A percentile compares a stretch with the other conserved stretches of the same genome.
phyloP scores from a whole-genome alignment of 2,113 vertebrate genomes.

The Channa argus region DNA sequence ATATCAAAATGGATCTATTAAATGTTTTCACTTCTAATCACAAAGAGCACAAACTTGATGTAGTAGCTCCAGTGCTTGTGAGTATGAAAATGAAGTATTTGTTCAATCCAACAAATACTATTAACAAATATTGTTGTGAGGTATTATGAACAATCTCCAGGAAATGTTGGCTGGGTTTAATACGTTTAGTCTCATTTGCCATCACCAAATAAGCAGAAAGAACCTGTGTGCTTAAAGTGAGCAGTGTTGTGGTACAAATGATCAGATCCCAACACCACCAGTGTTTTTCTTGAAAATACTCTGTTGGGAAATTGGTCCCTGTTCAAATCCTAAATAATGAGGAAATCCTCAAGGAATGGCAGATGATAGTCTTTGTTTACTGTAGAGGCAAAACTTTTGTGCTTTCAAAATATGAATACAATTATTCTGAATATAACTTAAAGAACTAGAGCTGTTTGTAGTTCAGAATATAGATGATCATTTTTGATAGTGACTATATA shows the following conservation, averaged over 20 bases:
- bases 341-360: conserved; percentile 11
- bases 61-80: neutral
- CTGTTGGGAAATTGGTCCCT: conserved; percentile 11
- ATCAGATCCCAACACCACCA: neutral
- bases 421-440: no score
- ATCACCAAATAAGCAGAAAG: conserved; percentile 26
- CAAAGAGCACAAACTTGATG: neutral
- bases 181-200: conserved; percentile 9
- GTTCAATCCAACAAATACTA: neutral
- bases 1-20: no score
- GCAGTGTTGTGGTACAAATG: neutral
- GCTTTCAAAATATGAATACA: no score
- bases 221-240: conserved; percentile 2
- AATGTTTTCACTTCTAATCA: no score
- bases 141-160: neutral
- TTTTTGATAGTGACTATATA: neutral
- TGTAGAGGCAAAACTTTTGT: no score
- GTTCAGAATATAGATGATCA: no score
- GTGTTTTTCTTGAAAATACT: conserved; percentile 14
- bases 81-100: neutral
- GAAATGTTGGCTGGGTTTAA: conserved; percentile 9
- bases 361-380: neutral
- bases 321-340: conserved; percentile 24
- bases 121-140: neutral
- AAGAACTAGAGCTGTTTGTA: no score